Evolutionary conservation across 2,888 invertebrate species (phyloP), one percentile per base, ranked within the genome.

Genomic region (Dyspetes luteomarginatus): DNA sequence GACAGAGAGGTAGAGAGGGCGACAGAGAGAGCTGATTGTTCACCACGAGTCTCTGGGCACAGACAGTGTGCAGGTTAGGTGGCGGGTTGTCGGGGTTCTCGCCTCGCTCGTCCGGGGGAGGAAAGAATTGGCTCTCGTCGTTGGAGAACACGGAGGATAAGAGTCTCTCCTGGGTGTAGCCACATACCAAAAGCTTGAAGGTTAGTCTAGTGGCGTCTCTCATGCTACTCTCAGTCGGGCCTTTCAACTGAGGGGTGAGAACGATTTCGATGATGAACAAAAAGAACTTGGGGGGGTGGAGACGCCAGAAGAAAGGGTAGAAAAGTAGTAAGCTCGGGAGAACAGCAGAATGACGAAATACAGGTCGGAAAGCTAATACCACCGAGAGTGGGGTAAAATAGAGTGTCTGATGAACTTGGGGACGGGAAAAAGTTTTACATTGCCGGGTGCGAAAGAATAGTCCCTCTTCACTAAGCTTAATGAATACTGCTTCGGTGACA

Each of bases 331-430:
- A 41, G 62, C 41, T 28, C 64, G 60, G 56, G 50, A 45, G 73
- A 64, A 62, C 48, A 65, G 65, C 48, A 41, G 17, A 55, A 76
- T 55, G 24, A 62, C 67, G 58, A 60, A 78, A 48, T 68, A 62
- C 52, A 45, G 52, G 50, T 64, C 24, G 50, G 22, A 55, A 62
- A 78, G 82, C 24, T 69, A 85, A 83, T 85, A 50, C 50, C 55
- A 79, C 36, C 64, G 64, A 67, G 71, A 30, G 56, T 52, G 71
- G 81, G 77, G 48, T 82, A 82, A 88, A 87, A 84, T 84, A 82
- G 82, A 86, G 84, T 82, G 85, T 85, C 87, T 86, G 86, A 87
- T 87, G 85, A 88, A 87, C 86, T 84, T 84, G 83, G 80, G 82
- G 79, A 17, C n/a, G 80, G 82, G 78, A 26, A 9, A 87, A 89